phyloP scores from a whole-genome alignment of 2,113 vertebrate species.

The Cynoglossus semilaevis region DNA sequence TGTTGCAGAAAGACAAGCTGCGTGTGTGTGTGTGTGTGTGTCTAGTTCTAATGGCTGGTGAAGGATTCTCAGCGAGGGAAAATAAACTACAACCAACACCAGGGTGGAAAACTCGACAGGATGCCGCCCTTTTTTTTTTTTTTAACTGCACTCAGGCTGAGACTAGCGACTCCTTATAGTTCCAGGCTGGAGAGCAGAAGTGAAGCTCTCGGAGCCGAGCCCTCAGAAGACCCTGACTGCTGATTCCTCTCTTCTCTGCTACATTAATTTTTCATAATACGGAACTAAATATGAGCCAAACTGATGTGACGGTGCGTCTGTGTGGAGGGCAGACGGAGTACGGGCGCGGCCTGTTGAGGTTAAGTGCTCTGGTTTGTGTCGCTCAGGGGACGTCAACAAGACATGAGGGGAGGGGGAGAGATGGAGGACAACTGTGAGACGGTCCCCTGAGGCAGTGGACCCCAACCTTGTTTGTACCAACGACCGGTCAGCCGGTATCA shows the following conservation, averaged over 20 bases:
- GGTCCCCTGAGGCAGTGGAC: conserved; percentile 39
- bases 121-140: conserved; percentile 61
- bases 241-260: conserved; percentile 17
- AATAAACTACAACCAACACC: conserved; percentile 72
- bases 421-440: conserved; percentile 42
- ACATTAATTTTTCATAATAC: conserved; percentile 74
- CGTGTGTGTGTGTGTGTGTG: conserved; percentile 36
- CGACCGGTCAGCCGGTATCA: too few relatives aligned
- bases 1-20: conserved; percentile 42
- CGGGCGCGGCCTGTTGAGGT: conserved; percentile 59
- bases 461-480: too few relatives aligned
- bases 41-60: conserved; percentile 67
- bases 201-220: conserved; percentile 38
- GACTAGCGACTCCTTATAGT: conserved; percentile 48
- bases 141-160: conserved; percentile 37
- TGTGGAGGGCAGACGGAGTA: conserved; percentile 54
- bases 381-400: conserved; percentile 44
- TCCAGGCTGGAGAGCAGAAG: conserved; percentile 34
- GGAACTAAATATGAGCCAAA: conserved; percentile 68
- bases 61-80: conserved; percentile 70
- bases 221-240: conserved; percentile 42
- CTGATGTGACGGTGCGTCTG: conserved; percentile 66
- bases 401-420: conserved; percentile 21
- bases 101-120: conserved; percentile 56
- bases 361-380: conserved; percentile 74